Percentiles rank a stretch among this genome's conserved stretches.
Evolutionary conservation across 2,888 invertebrate species (phyloP).

Genomic region (Malacosoma neustria): DNA sequence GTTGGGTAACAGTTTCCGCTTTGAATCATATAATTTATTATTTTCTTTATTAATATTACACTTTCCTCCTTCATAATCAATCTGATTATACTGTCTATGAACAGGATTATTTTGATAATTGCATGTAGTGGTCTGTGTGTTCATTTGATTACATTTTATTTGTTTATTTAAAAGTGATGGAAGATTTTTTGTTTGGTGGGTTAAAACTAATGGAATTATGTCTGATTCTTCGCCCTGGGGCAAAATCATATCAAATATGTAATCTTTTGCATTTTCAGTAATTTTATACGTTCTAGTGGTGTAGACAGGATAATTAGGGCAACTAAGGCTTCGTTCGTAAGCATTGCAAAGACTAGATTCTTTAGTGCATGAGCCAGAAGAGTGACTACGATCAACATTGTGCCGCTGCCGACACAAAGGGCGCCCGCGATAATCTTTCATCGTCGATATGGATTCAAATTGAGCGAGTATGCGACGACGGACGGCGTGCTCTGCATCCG

Average conservation of each 20-base stretch:
- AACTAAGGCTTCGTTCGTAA: slow-evolving; percentile 47
- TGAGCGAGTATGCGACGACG: slow-evolving; percentile 28
- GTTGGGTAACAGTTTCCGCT: slow-evolving; percentile 25
- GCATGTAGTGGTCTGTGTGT: too few relatives aligned
- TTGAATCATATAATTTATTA: slow-evolving; percentile 10
- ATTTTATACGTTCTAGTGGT: slow-evolving; percentile 43
- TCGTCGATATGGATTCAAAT: slow-evolving; percentile 9
- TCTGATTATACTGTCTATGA: too few relatives aligned
- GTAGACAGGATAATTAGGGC: slow-evolving; percentile 39
- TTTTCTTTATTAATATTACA: not conserved
- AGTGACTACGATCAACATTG: slow-evolving; percentile 45
- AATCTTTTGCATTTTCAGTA: slow-evolving; percentile 37
- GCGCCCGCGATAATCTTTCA: slow-evolving; percentile 30
- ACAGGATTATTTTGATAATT: too few relatives aligned
- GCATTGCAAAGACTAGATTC: slow-evolving; percentile 31
- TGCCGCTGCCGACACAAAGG: slow-evolving; percentile 33
- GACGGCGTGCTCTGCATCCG: slow-evolving; percentile 32
- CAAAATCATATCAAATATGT: slow-evolving; percentile 32
- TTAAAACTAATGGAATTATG: too few relatives aligned
- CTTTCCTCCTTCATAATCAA: too few relatives aligned
- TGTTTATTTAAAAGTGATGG: too few relatives aligned
- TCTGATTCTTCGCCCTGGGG: too few relatives aligned
- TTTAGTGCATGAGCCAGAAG: slow-evolving; percentile 35
- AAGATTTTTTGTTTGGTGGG: too few relatives aligned
- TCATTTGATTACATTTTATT: too few relatives aligned